Evolutionary conservation across 2,797 vertebrate genomes (phyloP).

Genomic region (Peromyscus eremicus): DNA sequence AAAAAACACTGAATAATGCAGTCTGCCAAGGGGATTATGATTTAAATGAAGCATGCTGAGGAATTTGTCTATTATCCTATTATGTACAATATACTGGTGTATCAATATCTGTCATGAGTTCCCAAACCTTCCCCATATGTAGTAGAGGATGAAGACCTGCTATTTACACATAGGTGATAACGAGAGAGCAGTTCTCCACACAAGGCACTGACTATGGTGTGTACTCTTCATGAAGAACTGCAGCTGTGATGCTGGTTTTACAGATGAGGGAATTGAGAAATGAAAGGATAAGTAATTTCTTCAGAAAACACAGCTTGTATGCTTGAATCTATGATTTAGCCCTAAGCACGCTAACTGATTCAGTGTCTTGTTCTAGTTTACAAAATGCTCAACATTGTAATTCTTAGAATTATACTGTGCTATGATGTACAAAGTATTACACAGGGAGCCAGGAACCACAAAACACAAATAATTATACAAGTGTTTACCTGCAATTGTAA

Average conservation of each 20-base stretch:
- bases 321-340: not conserved
- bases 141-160: not conserved
- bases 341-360: slow-evolving; percentile 30
- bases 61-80: not conserved
- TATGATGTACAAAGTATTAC: not conserved
- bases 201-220: not conserved
- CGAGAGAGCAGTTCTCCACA: not conserved
- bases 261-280: not conserved
- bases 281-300: not conserved
- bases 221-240: not conserved
- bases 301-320: slow-evolving; percentile 17
- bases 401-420: slow-evolving; percentile 26
- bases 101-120: not conserved
- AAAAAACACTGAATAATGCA: not conserved
- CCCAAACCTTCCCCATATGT: not conserved
- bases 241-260: slow-evolving; percentile 2
- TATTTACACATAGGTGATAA: not conserved
- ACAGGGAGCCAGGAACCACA: not conserved
- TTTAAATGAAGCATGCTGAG: not conserved
- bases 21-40: not conserved
- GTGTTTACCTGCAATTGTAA: not conserved
- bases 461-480: not conserved
- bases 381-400: slow-evolving; percentile 21
- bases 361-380: slow-evolving; percentile 2
- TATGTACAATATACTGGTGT: not conserved